phyloP scores from a whole-genome alignment of 2,113 vertebrate genomes.

The Cyprinus carpio region DNA sequence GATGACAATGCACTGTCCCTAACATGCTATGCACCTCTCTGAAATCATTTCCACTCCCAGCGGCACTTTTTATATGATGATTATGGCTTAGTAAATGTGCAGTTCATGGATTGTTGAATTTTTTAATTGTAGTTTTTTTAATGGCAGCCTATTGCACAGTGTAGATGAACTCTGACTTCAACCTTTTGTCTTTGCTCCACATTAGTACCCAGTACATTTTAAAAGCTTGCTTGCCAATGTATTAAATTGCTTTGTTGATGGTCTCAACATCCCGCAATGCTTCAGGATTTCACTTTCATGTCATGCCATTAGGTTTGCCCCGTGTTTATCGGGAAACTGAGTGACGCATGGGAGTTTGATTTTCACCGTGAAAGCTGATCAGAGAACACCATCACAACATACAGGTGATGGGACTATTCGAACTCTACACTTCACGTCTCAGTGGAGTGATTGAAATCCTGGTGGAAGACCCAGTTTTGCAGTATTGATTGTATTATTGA shows the following conservation, averaged over 20 bases:
- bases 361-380: neutral
- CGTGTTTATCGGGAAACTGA: neutral
- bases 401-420: neutral
- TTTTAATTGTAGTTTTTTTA: constrained; percentile 29
- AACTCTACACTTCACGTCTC: neutral
- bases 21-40: neutral
- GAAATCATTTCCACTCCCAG: neutral
- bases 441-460: too few species aligned
- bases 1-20: constrained; percentile 7
- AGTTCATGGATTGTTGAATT: constrained; percentile 27
- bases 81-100: neutral
- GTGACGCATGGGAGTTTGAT: neutral
- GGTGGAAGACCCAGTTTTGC: too few species aligned
- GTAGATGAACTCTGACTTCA: neutral
- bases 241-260: constrained; percentile 9
- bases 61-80: constrained; percentile 13
- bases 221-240: neutral
- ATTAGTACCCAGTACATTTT: neutral
- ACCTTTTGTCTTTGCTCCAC: constrained; percentile 15
- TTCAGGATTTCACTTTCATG: neutral
- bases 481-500: too few species aligned
- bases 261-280: neutral
- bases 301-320: neutral
- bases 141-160: constrained; percentile 8
- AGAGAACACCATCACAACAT: neutral